A percentile compares a stretch with the other conserved stretches of the same genome.
phyloP scores from a whole-genome alignment of 2,888 invertebrate species.

The Eucriotettix oculatus region DNA sequence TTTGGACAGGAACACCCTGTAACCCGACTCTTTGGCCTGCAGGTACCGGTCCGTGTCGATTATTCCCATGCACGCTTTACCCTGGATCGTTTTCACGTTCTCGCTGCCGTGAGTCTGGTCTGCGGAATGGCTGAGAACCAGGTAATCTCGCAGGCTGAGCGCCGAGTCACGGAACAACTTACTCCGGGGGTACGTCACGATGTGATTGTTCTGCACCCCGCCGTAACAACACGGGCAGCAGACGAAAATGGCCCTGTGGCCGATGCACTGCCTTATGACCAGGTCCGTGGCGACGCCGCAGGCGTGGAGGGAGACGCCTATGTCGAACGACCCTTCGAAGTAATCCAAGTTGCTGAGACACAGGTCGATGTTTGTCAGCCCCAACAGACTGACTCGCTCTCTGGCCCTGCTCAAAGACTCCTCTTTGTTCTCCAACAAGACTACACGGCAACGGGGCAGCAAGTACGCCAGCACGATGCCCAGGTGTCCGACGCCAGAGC shows the following conservation, averaged over 20 bases:
- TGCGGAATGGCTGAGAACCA: conserved; percentile 74
- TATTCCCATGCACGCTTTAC: conserved; percentile 70
- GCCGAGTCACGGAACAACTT: conserved; percentile 16
- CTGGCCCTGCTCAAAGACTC: conserved; percentile 62
- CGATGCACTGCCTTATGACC: conserved; percentile 68
- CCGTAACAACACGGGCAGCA: conserved; percentile 93
- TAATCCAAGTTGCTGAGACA: conserved; percentile 82
- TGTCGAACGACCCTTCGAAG: conserved; percentile 61
- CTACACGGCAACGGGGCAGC: conserved; percentile 58
- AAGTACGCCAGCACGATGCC: conserved; percentile 71
- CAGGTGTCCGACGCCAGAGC: conserved; percentile 85
- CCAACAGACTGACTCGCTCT: conserved; percentile 45
- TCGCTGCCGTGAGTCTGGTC: conserved; percentile 72
- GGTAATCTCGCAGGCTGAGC: conserved; percentile 39
- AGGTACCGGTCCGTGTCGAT: conserved; percentile 73
- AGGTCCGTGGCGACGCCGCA: conserved; percentile 91
- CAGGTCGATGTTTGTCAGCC: conserved; percentile 55
- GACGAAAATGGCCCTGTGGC: conserved; percentile 62
- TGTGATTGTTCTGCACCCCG: conserved; percentile 62
- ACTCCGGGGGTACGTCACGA: conserved; percentile 70
- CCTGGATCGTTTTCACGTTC: conserved; percentile 53
- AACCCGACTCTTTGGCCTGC: conserved; percentile 58
- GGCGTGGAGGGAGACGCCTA: conserved; percentile 82
- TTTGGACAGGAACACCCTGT: conserved; percentile 56
- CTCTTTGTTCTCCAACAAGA: conserved; percentile 84